These are phyloP conservation scores for Cebus imitator DNA, from an alignment of 2,113 vertebrate genomes.

Conservation along the genomic window DNA sequence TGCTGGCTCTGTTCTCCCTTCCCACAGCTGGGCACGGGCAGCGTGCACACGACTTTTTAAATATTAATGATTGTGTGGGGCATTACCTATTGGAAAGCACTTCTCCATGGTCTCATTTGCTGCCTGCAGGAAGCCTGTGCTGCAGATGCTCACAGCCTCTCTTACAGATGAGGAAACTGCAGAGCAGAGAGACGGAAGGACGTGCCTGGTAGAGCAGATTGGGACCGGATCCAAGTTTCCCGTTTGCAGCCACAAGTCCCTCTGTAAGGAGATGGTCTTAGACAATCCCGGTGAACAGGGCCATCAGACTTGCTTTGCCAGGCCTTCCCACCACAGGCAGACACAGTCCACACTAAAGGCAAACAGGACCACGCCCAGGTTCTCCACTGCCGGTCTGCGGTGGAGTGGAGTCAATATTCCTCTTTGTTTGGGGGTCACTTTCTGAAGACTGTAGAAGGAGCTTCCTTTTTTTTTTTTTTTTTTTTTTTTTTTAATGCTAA, in stretches of 20 bases:
- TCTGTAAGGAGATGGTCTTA: background rate
- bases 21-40: background rate
- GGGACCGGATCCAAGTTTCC: background rate
- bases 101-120: background rate
- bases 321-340: fast-evolving
- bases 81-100: no score
- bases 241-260: no score
- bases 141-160: background rate
- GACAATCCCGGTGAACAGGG: fast-evolving
- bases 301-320: background rate
- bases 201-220: fast-evolving
- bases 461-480: background rate
- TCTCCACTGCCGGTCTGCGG: fast-evolving
- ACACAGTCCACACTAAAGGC: background rate
- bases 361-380: no score
- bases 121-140: fast-evolving
- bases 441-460: background rate
- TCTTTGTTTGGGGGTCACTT: no score
- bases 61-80: no score
- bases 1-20: background rate
- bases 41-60: background rate
- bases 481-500: background rate
- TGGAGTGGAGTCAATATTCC: background rate
- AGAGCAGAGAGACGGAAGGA: background rate
- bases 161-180: background rate